Evolutionary conservation across 2,797 vertebrate genomes (phyloP).

Genomic region (Lophura swinhoii): DNA sequence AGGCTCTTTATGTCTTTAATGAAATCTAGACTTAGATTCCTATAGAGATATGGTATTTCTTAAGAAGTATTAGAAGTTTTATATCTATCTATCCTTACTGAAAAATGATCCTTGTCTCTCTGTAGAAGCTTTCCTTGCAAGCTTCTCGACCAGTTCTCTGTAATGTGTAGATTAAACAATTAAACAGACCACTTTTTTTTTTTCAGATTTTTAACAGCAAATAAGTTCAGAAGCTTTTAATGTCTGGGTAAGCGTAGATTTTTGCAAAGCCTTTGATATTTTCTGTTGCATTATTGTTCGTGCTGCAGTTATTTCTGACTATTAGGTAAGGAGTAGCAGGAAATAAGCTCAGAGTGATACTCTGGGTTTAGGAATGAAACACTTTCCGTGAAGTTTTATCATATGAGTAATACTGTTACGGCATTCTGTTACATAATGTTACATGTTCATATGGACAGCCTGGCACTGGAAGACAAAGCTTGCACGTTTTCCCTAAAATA

Average conservation of each 20-base stretch:
- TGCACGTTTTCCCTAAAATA: background rate
- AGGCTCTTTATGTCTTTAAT: background rate
- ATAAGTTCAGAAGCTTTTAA: background rate
- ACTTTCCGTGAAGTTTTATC: background rate
- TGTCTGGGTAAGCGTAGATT: background rate
- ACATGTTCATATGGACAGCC: background rate
- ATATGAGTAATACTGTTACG: background rate
- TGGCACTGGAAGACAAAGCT: background rate
- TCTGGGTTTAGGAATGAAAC: background rate
- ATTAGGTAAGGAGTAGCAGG: background rate
- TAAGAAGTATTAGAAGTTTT: background rate
- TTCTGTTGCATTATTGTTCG: background rate
- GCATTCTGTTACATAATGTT: background rate
- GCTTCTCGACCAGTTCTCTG: background rate
- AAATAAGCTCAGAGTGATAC: background rate
- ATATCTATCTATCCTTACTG: background rate
- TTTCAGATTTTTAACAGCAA: background rate
- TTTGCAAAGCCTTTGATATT: background rate
- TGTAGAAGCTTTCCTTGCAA: background rate
- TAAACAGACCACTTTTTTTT: background rate
- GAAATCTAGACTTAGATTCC: background rate
- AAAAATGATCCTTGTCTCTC: background rate
- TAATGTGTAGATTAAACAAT: background rate
- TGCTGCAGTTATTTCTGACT: background rate
- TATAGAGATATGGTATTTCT: background rate